Percentiles rank a stretch among this genome's conserved stretches.
Evolutionary conservation across 2,113 vertebrate species (phyloP).

Genomic region (Sorex fumeus): DNA sequence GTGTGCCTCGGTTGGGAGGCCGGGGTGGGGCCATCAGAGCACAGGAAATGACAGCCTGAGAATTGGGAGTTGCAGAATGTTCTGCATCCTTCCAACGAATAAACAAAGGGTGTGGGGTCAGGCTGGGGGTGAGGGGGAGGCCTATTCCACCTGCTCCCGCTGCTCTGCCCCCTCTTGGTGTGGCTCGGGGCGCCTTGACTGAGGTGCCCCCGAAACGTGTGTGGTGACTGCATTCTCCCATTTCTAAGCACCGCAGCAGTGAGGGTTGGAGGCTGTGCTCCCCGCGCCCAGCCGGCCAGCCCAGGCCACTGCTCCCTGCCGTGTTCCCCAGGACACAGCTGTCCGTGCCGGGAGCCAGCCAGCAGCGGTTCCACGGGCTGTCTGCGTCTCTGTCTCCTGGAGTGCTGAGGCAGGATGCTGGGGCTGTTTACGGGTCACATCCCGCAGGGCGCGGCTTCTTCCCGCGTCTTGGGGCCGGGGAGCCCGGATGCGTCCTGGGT

Average conservation of each 20-base stretch:
- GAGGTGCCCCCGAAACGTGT: not conserved
- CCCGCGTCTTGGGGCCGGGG: conserved; percentile 33
- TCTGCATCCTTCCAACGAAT: not conserved
- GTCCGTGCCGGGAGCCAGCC: not conserved
- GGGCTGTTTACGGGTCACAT: conserved; percentile 72
- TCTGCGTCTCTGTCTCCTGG: conserved; percentile 69
- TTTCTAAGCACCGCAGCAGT: not conserved
- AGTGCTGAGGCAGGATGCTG: conserved; percentile 74
- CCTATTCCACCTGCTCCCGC: not conserved
- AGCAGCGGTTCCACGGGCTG: conserved; percentile 55
- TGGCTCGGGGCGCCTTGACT: not conserved
- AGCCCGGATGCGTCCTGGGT: conserved; percentile 15
- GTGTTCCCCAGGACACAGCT: no score
- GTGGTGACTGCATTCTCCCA: not conserved
- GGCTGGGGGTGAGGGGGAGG: not conserved
- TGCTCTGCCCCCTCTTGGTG: not conserved
- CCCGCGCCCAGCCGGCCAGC: not conserved
- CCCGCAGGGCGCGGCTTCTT: conserved; percentile 61
- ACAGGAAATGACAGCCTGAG: conserved; percentile 51
- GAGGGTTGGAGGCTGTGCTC: not conserved
- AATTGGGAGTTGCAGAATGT: not conserved
- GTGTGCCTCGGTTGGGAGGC: not conserved
- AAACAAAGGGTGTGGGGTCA: not conserved
- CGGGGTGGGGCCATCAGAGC: not conserved
- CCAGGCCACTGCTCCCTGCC: no score